Percentiles rank a stretch among this genome's conserved stretches.
These are phyloP conservation scores for Manacus vitellinus DNA, from an alignment of 2,113 vertebrate species.

Conservation along the genomic window DNA sequence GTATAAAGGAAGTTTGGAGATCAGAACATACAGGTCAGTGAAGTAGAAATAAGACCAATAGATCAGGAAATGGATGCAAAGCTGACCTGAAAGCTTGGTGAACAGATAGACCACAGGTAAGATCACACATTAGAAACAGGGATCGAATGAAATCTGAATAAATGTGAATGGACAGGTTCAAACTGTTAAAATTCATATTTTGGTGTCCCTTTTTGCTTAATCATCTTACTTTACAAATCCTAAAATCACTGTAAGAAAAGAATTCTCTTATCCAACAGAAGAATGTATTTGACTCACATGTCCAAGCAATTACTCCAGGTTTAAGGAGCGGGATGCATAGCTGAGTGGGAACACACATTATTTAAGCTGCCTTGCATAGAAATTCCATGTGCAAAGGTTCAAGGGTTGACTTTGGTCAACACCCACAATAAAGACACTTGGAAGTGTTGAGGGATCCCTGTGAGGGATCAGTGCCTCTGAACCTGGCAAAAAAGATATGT, in stretches of 20 bases:
- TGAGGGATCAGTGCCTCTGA: not conserved
- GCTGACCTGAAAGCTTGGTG: not conserved
- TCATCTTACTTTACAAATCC: not conserved
- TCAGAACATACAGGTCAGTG: not conserved
- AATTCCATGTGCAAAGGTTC: not conserved
- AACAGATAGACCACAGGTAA: not conserved
- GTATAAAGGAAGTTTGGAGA: not conserved
- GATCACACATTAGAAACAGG: not conserved
- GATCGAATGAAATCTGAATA: not conserved
- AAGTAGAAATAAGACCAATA: not conserved
- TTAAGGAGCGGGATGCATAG: not conserved
- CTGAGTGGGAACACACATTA: not conserved
- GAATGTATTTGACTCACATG: not conserved
- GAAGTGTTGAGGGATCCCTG: rapidly evolving
- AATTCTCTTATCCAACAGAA: not conserved
- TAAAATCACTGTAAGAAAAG: not conserved
- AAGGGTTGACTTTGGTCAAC: not conserved
- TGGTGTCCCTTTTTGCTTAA: not conserved
- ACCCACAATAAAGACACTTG: too few species aligned
- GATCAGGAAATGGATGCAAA: not conserved
- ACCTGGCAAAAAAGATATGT: not conserved
- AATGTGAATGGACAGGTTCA: not conserved
- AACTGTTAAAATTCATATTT: not conserved
- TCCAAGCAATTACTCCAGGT: not conserved
- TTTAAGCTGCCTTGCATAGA: not conserved